Conservation (phyloP, 2,113 vertebrate genomes). For the Hippocampus abdominalis region DNA sequence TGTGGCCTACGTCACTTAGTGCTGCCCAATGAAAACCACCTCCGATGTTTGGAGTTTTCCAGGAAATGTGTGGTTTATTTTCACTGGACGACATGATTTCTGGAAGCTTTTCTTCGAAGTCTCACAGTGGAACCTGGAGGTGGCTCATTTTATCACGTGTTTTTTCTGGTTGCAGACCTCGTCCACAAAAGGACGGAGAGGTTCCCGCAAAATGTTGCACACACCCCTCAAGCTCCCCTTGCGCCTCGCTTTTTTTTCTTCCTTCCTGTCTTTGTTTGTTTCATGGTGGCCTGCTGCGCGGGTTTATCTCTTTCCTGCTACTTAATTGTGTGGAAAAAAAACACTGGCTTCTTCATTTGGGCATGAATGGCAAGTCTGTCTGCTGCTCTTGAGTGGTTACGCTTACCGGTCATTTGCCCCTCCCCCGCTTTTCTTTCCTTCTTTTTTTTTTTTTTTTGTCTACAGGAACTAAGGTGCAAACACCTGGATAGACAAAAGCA, state of each 20-base stretch:
- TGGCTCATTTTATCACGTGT: background rate
- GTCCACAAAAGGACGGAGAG: background rate
- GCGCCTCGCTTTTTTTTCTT: background rate
- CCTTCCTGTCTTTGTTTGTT: slow-evolving; percentile 33
- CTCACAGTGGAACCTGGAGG: background rate
- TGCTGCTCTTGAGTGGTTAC: background rate
- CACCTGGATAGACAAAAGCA: slow-evolving; percentile 5
- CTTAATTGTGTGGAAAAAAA: background rate
- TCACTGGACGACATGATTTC: too few species aligned
- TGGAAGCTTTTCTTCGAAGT: background rate
- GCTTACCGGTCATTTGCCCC: background rate
- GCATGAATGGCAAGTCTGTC: slow-evolving; percentile 4
- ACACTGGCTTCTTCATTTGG: background rate
- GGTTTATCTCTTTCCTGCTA: background rate
- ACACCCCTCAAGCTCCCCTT: background rate
- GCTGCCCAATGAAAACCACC: background rate
- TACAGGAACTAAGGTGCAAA: background rate
- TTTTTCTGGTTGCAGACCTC: background rate
- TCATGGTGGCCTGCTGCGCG: slow-evolving; percentile 1
- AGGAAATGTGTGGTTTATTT: too few species aligned
- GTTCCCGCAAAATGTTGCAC: background rate
- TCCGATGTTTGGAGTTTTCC: too few species aligned
- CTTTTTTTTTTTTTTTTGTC: background rate
- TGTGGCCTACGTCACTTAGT: background rate
- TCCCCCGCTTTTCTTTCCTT: background rate